phyloP scores from a whole-genome alignment of 2,797 vertebrate species.

The Cuniculus paca region DNA sequence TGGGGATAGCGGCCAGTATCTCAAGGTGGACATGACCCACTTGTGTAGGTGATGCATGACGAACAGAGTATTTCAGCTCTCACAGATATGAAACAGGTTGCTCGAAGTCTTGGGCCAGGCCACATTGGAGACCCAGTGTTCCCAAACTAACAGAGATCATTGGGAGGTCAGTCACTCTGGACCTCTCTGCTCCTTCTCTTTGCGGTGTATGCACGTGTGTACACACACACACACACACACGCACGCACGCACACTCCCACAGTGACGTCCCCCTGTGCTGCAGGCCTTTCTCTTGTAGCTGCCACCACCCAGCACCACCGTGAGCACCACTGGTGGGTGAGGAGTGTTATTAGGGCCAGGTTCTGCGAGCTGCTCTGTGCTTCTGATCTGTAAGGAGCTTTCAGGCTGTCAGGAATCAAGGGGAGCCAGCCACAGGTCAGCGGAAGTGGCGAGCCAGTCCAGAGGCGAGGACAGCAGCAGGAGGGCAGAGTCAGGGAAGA shows the following conservation, averaged over 20 bases:
- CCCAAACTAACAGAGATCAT: background rate
- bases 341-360: background rate
- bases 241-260: too few species aligned
- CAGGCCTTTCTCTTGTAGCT: background rate
- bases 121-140: background rate
- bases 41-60: accelerated
- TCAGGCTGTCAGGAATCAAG: background rate
- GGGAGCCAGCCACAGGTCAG: too few species aligned
- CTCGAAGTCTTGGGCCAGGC: too few species aligned
- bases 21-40: accelerated
- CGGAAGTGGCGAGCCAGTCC: background rate
- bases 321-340: accelerated
- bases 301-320: accelerated
- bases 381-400: background rate
- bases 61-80: background rate
- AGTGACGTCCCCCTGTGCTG: background rate
- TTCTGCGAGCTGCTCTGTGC: background rate
- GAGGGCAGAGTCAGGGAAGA: background rate
- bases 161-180: background rate
- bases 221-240: accelerated
- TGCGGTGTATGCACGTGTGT: too few species aligned
- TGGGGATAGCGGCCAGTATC: background rate
- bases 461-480: background rate
- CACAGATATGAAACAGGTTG: accelerated
- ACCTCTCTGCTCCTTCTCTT: background rate